These are phyloP conservation scores for Nasonovia ribisnigri DNA, from an alignment of 2,888 invertebrate genomes.

Conservation along the genomic window DNA sequence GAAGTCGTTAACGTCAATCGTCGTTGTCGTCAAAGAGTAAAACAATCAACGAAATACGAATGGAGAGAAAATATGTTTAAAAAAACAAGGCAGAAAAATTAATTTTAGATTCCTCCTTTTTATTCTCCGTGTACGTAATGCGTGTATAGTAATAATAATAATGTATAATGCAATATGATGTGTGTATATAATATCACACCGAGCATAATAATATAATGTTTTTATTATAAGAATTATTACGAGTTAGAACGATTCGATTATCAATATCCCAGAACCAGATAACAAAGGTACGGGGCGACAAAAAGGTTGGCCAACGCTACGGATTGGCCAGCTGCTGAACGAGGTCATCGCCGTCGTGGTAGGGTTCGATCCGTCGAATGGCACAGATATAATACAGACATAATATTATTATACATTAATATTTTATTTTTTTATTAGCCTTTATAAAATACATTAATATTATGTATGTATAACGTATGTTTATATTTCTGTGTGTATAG, in stretches of 20 bases:
- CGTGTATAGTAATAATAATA: background rate
- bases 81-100: slow-evolving; percentile 23
- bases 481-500: too few species aligned
- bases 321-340: background rate
- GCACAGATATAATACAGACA: too few species aligned
- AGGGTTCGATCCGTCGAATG: too few species aligned
- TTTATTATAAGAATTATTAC: background rate
- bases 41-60: background rate
- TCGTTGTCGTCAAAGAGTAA: background rate
- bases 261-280: slow-evolving; percentile 47
- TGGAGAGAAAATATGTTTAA: background rate
- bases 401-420: too few species aligned
- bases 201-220: background rate
- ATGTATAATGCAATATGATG: background rate
- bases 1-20: background rate
- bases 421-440: too few species aligned
- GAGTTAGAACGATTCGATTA: slow-evolving; percentile 44
- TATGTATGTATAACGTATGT: too few species aligned
- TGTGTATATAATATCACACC: background rate
- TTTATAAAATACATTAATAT: too few species aligned
- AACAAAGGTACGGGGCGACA: slow-evolving; percentile 39
- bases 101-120: slow-evolving; percentile 42
- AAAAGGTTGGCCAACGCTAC: slow-evolving; percentile 37
- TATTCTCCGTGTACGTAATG: slow-evolving; percentile 10
- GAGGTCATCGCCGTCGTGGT: background rate